A percentile compares a stretch with the other conserved stretches of the same genome.
phyloP scores from a whole-genome alignment of 2,888 invertebrate species.

The Calliopum simillimum region DNA sequence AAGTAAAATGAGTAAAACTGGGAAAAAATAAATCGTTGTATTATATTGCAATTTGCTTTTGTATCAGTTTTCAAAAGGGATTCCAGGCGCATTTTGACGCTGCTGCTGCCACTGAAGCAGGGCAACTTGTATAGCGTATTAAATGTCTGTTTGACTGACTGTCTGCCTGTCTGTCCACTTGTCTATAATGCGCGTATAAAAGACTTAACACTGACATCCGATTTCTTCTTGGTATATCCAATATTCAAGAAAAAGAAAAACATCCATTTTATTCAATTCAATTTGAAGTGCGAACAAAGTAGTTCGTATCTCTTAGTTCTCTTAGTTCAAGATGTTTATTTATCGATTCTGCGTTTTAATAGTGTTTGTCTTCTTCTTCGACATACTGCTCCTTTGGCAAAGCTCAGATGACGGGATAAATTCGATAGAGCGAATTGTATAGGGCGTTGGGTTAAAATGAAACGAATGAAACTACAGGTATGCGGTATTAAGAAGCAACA shows the following conservation, averaged over 20 bases:
- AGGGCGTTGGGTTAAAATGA: no score
- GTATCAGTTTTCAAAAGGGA: slow-evolving; percentile 41
- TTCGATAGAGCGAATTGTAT: no score
- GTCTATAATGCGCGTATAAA: neutral
- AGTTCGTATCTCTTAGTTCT: neutral
- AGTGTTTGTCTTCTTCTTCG: slow-evolving; percentile 16
- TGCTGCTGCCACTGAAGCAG: neutral
- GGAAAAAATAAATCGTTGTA: slow-evolving; percentile 15
- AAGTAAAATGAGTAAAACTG: slow-evolving; percentile 34
- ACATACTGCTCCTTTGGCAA: neutral
- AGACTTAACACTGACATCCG: neutral
- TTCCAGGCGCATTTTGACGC: slow-evolving; percentile 7
- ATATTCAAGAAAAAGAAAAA: neutral
- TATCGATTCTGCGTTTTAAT: slow-evolving; percentile 27
- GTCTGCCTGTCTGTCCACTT: no score
- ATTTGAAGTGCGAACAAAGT: slow-evolving; percentile 30
- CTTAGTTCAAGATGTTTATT: slow-evolving; percentile 27
- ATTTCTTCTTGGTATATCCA: slow-evolving; percentile 22
- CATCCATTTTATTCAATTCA: slow-evolving; percentile 11
- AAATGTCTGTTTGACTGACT: slow-evolving; percentile 10
- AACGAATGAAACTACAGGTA: no score
- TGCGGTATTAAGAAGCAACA: no score
- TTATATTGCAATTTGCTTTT: slow-evolving; percentile 41
- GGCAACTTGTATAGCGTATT: neutral
- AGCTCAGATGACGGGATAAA: neutral